Base-by-base conservation (phyloP, 1,140 invertebrate genomes). In the Tenebrio molitor region DNA sequence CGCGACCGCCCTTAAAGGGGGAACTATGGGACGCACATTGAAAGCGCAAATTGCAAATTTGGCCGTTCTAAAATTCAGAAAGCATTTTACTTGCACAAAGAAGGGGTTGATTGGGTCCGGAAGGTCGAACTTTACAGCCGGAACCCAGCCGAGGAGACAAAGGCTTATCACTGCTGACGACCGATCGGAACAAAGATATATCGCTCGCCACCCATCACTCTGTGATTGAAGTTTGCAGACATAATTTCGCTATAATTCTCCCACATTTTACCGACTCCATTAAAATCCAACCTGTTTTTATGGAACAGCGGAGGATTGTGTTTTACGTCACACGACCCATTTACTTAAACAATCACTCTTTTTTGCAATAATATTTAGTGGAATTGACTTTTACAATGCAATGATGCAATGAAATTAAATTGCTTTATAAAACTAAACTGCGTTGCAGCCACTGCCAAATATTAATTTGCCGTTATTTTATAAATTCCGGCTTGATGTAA, bases 71-170 rank as follows among this genome's bases (percentile, higher is more conserved):
- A 58, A 58, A 58, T 58, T 58, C 50, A 58, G 50, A 58, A 58
- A 58, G 50, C 50, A 58, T 58, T 58, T 58, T 58, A 58, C 50
- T 58, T 58, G 50, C 50, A 58, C 50, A 58, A 58, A 58, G 50
- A 58, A 58, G 50, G 50, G 50, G 50, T 58, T 58, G 50, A 58
- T 58, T 58, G 23, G 50, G 50, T 58, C 50, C 50, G 50, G 50
- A 58, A 58, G 50, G 50, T 58, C 50, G 50, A 58, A 58, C 50
- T 58, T 58, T 58, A 58, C 50, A 58, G 50, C 50, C 50, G 50
- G 50, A 58, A 58, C 50, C 50, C 50, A 58, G 29, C 50, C 50
- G 23, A 58, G 50, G 50, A 58, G 50, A 58, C 50, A 58, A 58
- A 34, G 50, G 50, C 50, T 58, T 58, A 58, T 58, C 50, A 58